These are phyloP conservation scores for Ochropleura leucogaster DNA, from an alignment of 2,888 invertebrate genomes.

Conservation along the genomic window DNA sequence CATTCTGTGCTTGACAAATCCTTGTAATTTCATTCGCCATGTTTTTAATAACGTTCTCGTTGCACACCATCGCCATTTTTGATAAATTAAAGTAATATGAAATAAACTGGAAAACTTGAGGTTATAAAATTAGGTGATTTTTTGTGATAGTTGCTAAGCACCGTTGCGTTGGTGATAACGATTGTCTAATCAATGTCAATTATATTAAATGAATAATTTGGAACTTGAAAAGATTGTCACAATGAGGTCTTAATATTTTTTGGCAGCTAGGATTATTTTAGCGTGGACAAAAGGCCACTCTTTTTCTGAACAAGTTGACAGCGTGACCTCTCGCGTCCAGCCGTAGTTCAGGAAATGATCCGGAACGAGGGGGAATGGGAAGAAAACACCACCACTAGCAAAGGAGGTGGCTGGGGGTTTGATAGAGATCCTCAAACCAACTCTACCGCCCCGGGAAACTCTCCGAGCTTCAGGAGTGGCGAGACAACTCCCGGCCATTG, in stretches of 20 bases:
- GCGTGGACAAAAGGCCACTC: no score
- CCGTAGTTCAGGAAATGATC: no score
- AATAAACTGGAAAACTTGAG: neutral
- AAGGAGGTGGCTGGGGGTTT: no score
- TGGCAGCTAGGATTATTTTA: neutral
- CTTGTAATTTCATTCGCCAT: slow-evolving; percentile 91
- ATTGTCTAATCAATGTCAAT: slow-evolving; percentile 25
- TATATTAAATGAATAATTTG: slow-evolving; percentile 9
- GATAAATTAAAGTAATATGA: slow-evolving; percentile 31
- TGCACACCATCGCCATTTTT: slow-evolving; percentile 85
- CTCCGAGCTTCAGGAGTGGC: no score
- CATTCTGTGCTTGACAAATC: slow-evolving; percentile 84
- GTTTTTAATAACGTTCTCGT: slow-evolving; percentile 89
- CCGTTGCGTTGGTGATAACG: slow-evolving; percentile 39
- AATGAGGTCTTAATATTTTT: slow-evolving; percentile 4
- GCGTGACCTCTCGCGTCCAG: no score
- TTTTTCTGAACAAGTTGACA: no score
- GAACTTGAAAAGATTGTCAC: slow-evolving; percentile 7
- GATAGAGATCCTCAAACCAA: no score
- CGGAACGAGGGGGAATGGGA: no score
- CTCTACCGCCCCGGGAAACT: no score
- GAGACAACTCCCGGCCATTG: no score
- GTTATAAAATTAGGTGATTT: slow-evolving; percentile 4
- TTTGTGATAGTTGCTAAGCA: slow-evolving; percentile 48
- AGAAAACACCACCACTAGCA: no score